Conservation (phyloP, 2,113 vertebrate species). For the Gasterosteus aculeatus region DNA sequence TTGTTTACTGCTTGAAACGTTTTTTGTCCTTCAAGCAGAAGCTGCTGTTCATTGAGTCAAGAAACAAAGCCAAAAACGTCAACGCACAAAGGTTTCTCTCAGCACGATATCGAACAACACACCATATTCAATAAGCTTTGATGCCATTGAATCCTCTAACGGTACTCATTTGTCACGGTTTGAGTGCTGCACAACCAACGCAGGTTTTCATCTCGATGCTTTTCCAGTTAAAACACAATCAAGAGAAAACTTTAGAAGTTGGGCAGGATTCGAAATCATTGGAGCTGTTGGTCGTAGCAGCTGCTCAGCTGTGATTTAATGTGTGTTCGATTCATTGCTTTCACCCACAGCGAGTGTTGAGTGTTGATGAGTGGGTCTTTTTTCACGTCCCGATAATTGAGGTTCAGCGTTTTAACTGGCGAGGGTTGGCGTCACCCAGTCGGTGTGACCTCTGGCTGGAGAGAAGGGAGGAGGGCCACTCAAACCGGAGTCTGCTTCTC, state of each 20-base stretch:
- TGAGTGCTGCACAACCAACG: constrained; percentile 15
- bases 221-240: constrained; percentile 10
- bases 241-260: constrained; percentile 32
- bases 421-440: background rate
- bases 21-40: constrained; percentile 43
- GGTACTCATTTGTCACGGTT: constrained; percentile 15
- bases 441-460: background rate
- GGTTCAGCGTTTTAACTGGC: background rate
- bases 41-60: constrained; percentile 53
- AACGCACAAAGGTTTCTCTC: constrained; percentile 37
- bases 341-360: background rate
- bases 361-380: background rate
- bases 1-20: constrained; percentile 28
- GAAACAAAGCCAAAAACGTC: constrained; percentile 46
- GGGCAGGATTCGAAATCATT: constrained; percentile 4
- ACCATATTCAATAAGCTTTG: constrained; percentile 25
- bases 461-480: background rate
- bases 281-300: constrained; percentile 13
- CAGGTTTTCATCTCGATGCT: constrained; percentile 4
- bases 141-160: background rate
- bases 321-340: constrained; percentile 4
- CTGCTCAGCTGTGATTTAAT: constrained; percentile 23
- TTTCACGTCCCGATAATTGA: background rate
- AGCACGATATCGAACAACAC: constrained; percentile 29
- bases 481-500: background rate